Percentiles rank a stretch among this genome's conserved stretches.
Conservation (phyloP, 2,113 vertebrate species). For the Spheniscus mendiculus region DNA sequence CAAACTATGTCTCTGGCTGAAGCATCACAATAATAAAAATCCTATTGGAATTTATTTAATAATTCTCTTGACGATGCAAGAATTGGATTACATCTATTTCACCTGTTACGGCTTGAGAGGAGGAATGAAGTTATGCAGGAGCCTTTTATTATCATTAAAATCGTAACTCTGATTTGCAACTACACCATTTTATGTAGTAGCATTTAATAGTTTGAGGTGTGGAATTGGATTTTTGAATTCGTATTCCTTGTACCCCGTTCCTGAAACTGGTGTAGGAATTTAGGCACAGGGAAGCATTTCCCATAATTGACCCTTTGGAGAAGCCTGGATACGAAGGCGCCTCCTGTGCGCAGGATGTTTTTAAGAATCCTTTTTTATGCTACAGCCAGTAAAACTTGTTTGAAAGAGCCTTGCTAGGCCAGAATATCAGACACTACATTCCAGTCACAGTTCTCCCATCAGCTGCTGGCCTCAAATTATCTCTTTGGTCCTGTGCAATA, state of each 20-base stretch:
- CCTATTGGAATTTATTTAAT: neutral
- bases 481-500: neutral
- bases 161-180: neutral
- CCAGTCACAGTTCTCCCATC: neutral
- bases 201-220: neutral
- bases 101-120: neutral
- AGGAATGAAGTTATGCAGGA: neutral
- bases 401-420: neutral
- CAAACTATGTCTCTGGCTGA: neutral
- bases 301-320: neutral
- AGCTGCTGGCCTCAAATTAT: neutral
- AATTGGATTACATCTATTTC: neutral
- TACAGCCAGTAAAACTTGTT: neutral
- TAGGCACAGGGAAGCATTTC: neutral
- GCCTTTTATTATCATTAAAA: neutral
- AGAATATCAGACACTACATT: neutral
- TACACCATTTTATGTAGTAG: neutral
- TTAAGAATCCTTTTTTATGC: neutral
- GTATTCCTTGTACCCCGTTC: neutral
- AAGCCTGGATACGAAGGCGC: accelerated
- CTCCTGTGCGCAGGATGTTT: neutral
- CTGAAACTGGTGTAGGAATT: neutral
- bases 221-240: neutral
- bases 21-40: neutral
- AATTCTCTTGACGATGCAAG: neutral